A percentile compares a stretch with the other conserved stretches of the same genome.
These are phyloP conservation scores for Actenoides lindsayi DNA, from an alignment of 2,113 vertebrate genomes.

Conservation along the genomic window DNA sequence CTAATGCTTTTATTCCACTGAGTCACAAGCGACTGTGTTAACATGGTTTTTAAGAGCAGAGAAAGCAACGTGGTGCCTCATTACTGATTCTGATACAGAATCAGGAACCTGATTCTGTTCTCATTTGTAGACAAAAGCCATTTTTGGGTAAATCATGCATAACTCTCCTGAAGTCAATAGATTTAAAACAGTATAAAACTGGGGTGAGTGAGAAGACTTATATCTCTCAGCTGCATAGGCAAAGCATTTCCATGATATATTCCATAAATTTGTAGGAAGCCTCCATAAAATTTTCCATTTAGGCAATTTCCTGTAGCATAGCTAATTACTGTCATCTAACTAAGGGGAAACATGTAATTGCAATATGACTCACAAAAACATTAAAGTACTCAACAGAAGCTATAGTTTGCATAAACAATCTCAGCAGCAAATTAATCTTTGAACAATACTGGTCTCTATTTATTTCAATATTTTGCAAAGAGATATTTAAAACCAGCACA, in stretches of 20 bases:
- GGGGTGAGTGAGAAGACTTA: constrained; percentile 2
- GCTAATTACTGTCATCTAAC: constrained; percentile 57
- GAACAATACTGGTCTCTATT: constrained; percentile 36
- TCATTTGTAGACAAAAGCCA: constrained; percentile 24
- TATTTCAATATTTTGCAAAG: constrained; percentile 26
- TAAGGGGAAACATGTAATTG: constrained; percentile 53
- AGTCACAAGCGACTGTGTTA: neutral
- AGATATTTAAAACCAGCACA: constrained; percentile 4
- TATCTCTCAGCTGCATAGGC: neutral
- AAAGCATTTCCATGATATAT: constrained; percentile 45
- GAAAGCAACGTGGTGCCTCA: neutral
- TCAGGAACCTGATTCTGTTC: neutral
- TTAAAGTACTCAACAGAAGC: constrained; percentile 54
- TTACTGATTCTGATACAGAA: neutral
- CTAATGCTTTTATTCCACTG: neutral
- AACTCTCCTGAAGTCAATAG: constrained; percentile 14
- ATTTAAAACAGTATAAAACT: constrained; percentile 21
- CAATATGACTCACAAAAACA: constrained; percentile 52
- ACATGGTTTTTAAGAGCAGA: neutral
- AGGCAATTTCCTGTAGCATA: constrained; percentile 55
- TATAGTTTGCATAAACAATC: constrained; percentile 55
- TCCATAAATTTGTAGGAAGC: constrained; percentile 45
- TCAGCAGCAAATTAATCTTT: constrained; percentile 46
- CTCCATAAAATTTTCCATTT: constrained; percentile 60
- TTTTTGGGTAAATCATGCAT: constrained; percentile 26